Percentiles rank a stretch among this genome's conserved stretches.
phyloP scores from a whole-genome alignment of 2,888 invertebrate species.

The Ephialtes manifestator region DNA sequence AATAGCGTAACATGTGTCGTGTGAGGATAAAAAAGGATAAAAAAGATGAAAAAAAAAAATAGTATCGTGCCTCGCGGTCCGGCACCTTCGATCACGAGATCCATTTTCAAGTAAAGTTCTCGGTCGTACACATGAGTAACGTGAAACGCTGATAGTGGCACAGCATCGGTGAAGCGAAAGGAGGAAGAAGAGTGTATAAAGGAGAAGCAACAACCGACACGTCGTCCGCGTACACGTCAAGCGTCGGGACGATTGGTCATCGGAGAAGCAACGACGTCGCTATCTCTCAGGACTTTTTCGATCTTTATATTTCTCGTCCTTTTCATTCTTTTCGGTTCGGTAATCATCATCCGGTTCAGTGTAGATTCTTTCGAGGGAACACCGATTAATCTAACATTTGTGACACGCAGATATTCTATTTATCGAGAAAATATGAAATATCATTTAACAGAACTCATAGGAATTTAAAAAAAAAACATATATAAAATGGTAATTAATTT shows the following conservation, averaged over 20 bases:
- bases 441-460: not conserved
- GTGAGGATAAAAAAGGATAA: constrained; percentile 21
- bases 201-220: constrained; percentile 27
- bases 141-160: constrained; percentile 55
- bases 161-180: constrained; percentile 19
- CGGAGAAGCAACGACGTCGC: constrained; percentile 74
- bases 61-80: constrained; percentile 52
- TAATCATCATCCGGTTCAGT: constrained; percentile 23
- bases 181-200: constrained; percentile 10
- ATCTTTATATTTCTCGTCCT: constrained; percentile 49
- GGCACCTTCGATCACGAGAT: constrained; percentile 63
- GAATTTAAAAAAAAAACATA: too few species aligned
- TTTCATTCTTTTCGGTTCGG: constrained; percentile 43
- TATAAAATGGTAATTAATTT: too few species aligned
- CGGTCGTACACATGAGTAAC: constrained; percentile 51
- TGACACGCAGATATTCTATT: not conserved
- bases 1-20: constrained; percentile 60
- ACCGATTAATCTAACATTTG: not conserved
- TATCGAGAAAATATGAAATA: not conserved
- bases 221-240: constrained; percentile 52
- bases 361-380: not conserved
- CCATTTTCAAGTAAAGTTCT: constrained; percentile 63
- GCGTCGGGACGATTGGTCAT: constrained; percentile 79
- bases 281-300: constrained; percentile 62
- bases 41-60: constrained; percentile 25